Conservation (phyloP, 2,888 invertebrate species). For the Hyalella azteca region DNA sequence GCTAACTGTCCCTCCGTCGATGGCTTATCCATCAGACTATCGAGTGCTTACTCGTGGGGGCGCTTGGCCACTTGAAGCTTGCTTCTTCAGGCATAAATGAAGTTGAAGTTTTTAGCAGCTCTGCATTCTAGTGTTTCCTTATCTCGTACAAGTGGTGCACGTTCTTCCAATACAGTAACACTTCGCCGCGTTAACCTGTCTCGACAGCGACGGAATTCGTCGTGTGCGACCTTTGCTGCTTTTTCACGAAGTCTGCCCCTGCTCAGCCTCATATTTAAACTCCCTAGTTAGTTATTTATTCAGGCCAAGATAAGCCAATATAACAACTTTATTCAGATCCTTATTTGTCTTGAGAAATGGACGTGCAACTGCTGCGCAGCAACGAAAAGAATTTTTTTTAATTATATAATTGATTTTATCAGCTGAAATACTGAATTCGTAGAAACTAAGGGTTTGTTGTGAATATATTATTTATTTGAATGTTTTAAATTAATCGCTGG, state of each 20-base stretch:
- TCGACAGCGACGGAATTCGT: not conserved
- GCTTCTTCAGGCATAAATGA: not conserved
- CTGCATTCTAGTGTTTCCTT: constrained; percentile 15
- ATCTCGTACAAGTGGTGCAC: not conserved
- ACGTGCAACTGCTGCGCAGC: not conserved
- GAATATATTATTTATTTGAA: too few species aligned
- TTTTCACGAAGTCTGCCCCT: not conserved
- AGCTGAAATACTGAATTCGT: too few species aligned
- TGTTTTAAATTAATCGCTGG: too few species aligned
- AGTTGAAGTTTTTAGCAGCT: not conserved
- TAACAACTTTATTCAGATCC: not conserved
- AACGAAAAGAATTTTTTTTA: not conserved
- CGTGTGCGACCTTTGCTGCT: not conserved
- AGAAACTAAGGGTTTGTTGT: too few species aligned
- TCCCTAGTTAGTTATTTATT: not conserved
- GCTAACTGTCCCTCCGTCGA: not conserved
- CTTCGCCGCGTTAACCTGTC: not conserved
- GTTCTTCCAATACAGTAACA: not conserved
- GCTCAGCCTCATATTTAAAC: constrained; percentile 19
- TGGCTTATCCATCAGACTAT: not conserved
- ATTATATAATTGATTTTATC: too few species aligned
- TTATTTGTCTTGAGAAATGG: not conserved
- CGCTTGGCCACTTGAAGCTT: not conserved
- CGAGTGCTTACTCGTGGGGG: constrained; percentile 4
- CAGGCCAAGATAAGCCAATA: not conserved